Conservation (phyloP, 2,113 vertebrate genomes). For the Microcebus jonahi region DNA sequence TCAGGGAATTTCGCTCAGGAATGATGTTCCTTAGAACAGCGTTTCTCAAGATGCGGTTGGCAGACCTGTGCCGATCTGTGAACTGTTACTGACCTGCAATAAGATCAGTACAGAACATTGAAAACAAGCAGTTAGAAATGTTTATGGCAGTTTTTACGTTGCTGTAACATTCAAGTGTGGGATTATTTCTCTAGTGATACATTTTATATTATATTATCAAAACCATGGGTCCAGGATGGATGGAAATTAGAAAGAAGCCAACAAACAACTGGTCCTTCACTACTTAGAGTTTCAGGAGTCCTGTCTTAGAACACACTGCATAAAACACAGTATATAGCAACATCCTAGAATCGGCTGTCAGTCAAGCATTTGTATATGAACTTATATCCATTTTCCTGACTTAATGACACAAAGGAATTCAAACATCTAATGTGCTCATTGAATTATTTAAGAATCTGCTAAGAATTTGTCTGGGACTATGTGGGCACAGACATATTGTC, state of each 20-base stretch:
- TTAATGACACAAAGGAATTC: not conserved
- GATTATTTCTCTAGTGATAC: not conserved
- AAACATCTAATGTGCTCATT: not conserved
- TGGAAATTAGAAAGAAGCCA: not conserved
- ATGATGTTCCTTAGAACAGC: not conserved
- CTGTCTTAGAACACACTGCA: not conserved
- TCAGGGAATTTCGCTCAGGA: not conserved
- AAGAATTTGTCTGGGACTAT: not conserved
- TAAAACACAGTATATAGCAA: not conserved
- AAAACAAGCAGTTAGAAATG: not conserved
- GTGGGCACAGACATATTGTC: not conserved
- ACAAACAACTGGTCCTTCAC: not conserved
- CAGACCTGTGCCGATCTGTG: not conserved
- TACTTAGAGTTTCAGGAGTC: not conserved
- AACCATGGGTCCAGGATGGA: not conserved
- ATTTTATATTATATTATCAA: constrained; percentile 9
- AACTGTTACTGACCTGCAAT: not conserved
- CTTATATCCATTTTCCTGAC: constrained; percentile 14
- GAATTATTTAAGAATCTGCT: not conserved
- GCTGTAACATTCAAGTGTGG: not conserved
- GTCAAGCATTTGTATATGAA: not conserved
- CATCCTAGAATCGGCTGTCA: not conserved
- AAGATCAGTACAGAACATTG: not conserved
- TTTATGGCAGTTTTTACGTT: not conserved
- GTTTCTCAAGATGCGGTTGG: not conserved